phyloP scores from a whole-genome alignment of 2,888 invertebrate genomes.

The Desoria tigrina region DNA sequence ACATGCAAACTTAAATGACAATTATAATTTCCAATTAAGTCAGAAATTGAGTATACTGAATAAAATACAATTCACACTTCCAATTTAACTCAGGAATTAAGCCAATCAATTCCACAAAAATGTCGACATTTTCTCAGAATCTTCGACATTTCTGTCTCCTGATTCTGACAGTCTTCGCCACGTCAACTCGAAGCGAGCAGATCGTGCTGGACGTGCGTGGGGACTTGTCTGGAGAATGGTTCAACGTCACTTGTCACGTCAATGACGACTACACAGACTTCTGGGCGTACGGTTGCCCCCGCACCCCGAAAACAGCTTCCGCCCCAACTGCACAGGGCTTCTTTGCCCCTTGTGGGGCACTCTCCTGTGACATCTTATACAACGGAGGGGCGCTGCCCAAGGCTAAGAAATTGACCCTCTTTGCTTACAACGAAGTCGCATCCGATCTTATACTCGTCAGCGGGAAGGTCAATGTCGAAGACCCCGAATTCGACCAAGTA shows the following conservation, averaged over 20 bases:
- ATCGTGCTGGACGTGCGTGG: background rate
- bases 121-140: too few relatives aligned
- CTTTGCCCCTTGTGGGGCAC: conserved; percentile 14
- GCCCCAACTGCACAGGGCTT: conserved; percentile 12
- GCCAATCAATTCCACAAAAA: too few relatives aligned
- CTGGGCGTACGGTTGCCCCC: conserved; percentile 19
- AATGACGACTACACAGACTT: conserved; percentile 22
- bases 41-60: too few relatives aligned
- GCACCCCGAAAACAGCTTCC: background rate
- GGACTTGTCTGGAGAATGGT: conserved; percentile 4
- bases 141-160: too few relatives aligned
- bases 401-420: conserved; percentile 10
- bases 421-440: conserved; percentile 7
- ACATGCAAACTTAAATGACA: too few relatives aligned
- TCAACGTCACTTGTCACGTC: conserved; percentile 16
- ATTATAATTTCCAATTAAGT: too few relatives aligned
- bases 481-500: too few relatives aligned
- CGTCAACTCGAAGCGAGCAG: too few relatives aligned
- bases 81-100: too few relatives aligned
- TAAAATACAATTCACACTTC: too few relatives aligned
- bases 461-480: too few relatives aligned
- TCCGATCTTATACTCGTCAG: background rate
- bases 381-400: conserved; percentile 10
- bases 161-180: too few relatives aligned
- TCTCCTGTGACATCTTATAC: conserved; percentile 13